Evolutionary conservation across 1,140 invertebrate species (phyloP), one percentile per base, ranked within the genome.

Genomic region (Caenorhabditis tropicalis): DNA sequence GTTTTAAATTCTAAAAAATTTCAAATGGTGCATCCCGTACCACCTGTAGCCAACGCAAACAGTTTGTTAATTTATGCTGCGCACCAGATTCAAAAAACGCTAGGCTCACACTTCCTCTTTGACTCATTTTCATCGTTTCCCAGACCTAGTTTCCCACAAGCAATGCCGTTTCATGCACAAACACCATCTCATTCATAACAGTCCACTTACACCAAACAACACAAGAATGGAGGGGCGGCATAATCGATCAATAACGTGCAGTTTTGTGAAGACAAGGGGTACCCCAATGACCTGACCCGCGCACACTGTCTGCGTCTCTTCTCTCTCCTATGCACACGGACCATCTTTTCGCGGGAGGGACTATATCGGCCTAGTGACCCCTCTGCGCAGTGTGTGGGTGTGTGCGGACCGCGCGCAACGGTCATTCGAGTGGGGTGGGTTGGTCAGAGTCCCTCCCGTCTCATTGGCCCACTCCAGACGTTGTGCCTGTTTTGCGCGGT

Each of bases 191-290:
- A 65, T 15, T 29, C 58, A 65, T 19, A 58, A 65, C 58, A 36
- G 58, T 65, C 36, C 15, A 9, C 31, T 19, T 36, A 74, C 65
- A 46, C 65, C 65, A 74, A 43, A 24, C 9, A 43, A 46, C 9
- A n/a, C 56, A n/a, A 29, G 51, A n/a, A 19, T 7, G 21, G 56
- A 58, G n/a, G 56, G 36, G 65, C 16, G 36, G 24, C n/a, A n/a
- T 1, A 9, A n/a, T 74, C 12, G n/a, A 74, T 74, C n/a, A 65
- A 65, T 65, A 65, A 65, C 58, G 58, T 65, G 58, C 58, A 65
- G 29, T 65, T 36, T 31, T 16, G 12, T 36, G 36, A 65, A 58
- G 12, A 12, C 10, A 9, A 58, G 56, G n/a, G 27, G 12, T 58
- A 27, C 56, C 56, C 21, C 56, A 58, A 6, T 58, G 56, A 58